Evolutionary conservation across 1,140 invertebrate species (phyloP), one percentile per base, ranked within the genome.

Genomic region (Copidosoma floridanum): DNA sequence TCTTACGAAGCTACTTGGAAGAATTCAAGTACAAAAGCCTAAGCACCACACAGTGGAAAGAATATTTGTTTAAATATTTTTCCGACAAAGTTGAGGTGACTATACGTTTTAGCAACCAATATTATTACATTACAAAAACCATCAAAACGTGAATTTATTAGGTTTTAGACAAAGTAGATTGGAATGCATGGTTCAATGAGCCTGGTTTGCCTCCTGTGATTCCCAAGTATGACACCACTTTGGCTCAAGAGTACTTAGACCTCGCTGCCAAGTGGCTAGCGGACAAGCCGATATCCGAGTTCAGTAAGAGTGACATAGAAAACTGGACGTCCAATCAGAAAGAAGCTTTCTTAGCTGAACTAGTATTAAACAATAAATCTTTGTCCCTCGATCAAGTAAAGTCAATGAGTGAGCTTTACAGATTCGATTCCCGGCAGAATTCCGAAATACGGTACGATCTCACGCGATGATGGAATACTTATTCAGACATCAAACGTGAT

Each of bases 131-230:
- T 41, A 43, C 8, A 11, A 5, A 18, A 52, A 60, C 14, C 41
- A 32, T 32, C 29, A 32, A 32, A 43, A 51, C 5, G n/a, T 46
- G 44, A 10, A 43, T 37, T 55, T 66, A 57, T 6, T n/a, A 74
- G 70, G 32, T 73, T 23, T 46, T 74, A 8, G 67, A 74, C 24
- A 54, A 51, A 37, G 80, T 98, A 6, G 89, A 97, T 71, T 97
- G 94, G 93, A 76, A 95, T 27, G 71, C 82, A 1, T 98, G 95
- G 95, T 80, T 97, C 4, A 81, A 88, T 70, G 82, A 81, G 18
- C 85, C 88, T 52, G 95, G 95, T 48, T 92, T 96, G 89, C 94
- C 95, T 2, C 88, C 89, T 2, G 76, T 89, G 41, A 91, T 93
- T 75, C 93, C 92, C 14, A 78, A 87, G 83, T 97, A 86, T 77